A percentile compares a stretch with the other conserved stretches of the same genome.
phyloP scores from a whole-genome alignment of 2,113 vertebrate genomes.

The Prochilodus magdalenae region DNA sequence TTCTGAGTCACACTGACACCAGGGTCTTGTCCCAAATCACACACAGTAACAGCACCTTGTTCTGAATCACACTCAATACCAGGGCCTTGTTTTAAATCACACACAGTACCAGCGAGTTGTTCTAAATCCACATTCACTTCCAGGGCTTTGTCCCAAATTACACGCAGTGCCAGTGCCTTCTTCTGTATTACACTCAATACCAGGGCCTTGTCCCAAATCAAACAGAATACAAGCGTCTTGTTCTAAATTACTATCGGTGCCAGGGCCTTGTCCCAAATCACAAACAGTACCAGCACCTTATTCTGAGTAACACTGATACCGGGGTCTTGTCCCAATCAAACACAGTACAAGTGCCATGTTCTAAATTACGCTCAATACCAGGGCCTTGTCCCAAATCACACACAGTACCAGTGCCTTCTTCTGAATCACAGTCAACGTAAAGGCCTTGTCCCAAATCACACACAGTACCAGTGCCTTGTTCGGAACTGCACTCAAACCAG shows the following conservation, averaged over 20 bases:
- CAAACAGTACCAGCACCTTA: not conserved
- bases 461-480: not conserved
- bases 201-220: slow-evolving; percentile 6
- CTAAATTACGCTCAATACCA: not conserved
- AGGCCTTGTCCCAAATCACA: not conserved
- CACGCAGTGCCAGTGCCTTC: not conserved
- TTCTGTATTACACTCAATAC: not conserved
- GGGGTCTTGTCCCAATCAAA: not conserved
- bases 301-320: not conserved
- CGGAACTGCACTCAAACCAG: not conserved
- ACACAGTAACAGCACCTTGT: not conserved
- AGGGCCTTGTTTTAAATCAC: not conserved
- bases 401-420: not conserved
- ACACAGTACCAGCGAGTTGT: not conserved
- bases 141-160: not conserved
- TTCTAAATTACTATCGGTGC: too few species aligned
- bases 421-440: not conserved
- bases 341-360: not conserved
- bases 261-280: not conserved
- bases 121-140: too few species aligned
- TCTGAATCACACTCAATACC: not conserved
- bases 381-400: not conserved
- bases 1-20: not conserved
- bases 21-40: not conserved
- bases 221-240: not conserved